These are phyloP conservation scores for Tuta absoluta DNA, from an alignment of 2,888 invertebrate species.

Conservation along the genomic window DNA sequence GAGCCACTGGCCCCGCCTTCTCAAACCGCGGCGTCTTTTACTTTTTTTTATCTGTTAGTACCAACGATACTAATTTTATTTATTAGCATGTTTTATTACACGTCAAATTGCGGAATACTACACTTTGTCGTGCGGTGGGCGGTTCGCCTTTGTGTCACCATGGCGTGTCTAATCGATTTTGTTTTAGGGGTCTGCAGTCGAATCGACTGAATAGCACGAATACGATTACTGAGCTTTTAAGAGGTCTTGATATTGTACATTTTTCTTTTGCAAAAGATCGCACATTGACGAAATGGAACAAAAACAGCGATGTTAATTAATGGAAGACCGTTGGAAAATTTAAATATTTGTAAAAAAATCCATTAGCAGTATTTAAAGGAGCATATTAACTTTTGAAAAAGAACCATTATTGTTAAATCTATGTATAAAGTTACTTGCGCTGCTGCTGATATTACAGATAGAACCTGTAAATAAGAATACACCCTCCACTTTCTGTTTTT, in stretches of 20 bases:
- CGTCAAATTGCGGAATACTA: conserved; percentile 67
- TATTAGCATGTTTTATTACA: conserved; percentile 69
- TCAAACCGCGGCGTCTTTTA: conserved; percentile 49
- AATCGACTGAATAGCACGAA: background rate
- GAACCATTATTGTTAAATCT: too few species aligned
- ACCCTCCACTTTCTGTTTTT: background rate
- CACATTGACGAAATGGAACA: too few species aligned
- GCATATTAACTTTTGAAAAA: too few species aligned
- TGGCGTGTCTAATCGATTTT: conserved; percentile 60
- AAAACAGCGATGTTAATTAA: too few species aligned
- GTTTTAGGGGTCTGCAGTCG: conserved; percentile 44
- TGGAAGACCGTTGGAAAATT: too few species aligned
- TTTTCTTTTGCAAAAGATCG: too few species aligned
- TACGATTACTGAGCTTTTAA: too few species aligned
- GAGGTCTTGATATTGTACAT: too few species aligned
- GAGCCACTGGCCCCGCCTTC: conserved; percentile 44
- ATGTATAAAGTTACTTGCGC: too few species aligned
- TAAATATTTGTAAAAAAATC: too few species aligned
- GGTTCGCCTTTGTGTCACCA: conserved; percentile 52
- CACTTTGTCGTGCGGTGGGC: conserved; percentile 51
- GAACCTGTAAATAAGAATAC: background rate
- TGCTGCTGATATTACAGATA: background rate
- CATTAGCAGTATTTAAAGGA: too few species aligned
- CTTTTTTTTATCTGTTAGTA: conserved; percentile 49
- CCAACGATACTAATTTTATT: conserved; percentile 73